phyloP scores from a whole-genome alignment of 2,113 vertebrate species.

The Periophthalmodon schlosseri region DNA sequence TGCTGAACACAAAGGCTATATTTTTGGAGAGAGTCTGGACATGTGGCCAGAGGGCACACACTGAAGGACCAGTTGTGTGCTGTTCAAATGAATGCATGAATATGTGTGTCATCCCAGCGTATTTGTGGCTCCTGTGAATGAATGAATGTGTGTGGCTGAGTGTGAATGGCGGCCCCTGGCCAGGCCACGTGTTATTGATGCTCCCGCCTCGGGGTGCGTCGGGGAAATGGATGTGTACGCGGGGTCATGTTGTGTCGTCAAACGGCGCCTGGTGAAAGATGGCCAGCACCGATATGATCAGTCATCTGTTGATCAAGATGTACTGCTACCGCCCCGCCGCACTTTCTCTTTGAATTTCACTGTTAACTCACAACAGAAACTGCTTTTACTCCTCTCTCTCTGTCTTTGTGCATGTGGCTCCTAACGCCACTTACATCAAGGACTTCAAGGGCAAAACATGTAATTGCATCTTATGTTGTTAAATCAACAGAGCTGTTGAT shows the following conservation, averaged over 20 bases:
- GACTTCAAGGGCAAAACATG: no score
- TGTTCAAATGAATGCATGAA: constrained; percentile 59
- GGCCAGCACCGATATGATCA: constrained; percentile 88
- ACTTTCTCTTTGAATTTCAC: constrained; percentile 58
- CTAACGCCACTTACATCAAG: constrained; percentile 7
- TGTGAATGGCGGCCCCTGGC: constrained; percentile 72
- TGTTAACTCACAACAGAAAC: constrained; percentile 40
- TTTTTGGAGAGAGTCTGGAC: constrained; percentile 24
- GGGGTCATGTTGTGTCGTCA: constrained; percentile 92
- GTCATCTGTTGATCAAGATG: constrained; percentile 99
- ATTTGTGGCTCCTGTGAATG: constrained; percentile 42
- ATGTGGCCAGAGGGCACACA: constrained; percentile 51
- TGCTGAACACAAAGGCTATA: constrained; percentile 37
- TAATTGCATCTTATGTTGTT: neutral
- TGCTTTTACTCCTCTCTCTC: neutral
- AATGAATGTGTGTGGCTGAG: constrained; percentile 36
- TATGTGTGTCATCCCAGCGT: constrained; percentile 54
- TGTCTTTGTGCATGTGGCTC: neutral
- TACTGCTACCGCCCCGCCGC: constrained; percentile 72
- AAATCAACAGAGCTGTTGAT: no score
- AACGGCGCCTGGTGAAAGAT: constrained; percentile 96
- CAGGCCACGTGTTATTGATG: constrained; percentile 91
- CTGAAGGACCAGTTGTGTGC: constrained; percentile 40
- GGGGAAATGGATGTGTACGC: constrained; percentile 90
- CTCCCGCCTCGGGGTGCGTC: constrained; percentile 88